Base-by-base conservation (phyloP, 2,888 invertebrate genomes). In the Acanthosepion pharaonis region DNA sequence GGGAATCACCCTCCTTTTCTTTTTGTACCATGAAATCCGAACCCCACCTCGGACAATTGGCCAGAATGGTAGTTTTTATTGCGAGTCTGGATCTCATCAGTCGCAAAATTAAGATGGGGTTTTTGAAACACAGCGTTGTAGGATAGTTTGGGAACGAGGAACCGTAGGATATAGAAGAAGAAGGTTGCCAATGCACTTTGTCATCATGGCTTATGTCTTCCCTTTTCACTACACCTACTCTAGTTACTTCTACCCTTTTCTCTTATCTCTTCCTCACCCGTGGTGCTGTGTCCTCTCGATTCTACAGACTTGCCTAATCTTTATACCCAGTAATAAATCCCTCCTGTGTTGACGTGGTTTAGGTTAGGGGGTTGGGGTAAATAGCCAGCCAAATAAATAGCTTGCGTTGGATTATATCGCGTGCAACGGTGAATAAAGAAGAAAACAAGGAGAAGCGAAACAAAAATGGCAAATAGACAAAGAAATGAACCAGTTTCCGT, bases 1-100 rank as follows among this genome's bases (percentile, higher is more conserved):
- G n/a, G 78, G n/a, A 33, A n/a, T n/a, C 15, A 5, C n/a, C n/a
- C n/a, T 33, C 15, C 78, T n/a, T 78, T n/a, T 78, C n/a, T 78
- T 78, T 78, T 78, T 78, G 78, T 78, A n/a, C 33, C n/a, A n/a
- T 23, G n/a, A 15, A 11, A n/a, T 11, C 78, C 78, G n/a, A 9
- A 78, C 78, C 15, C 11, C 78, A 78, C 18, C 78, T 78, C 78
- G 15, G n/a, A 78, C 78, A n/a, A 78, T 78, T 78, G 78, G n/a
- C n/a, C 78, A 78, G n/a, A 78, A 78, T 78, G n/a, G 78, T 78
- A n/a, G 78, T 78, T 78, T 78, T 78, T 78, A 78, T 78, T 78
- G n/a, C 78, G 18, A n/a, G 78, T 33, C 78, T 78, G 78, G 78
- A 78, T 33, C 33, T 78, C 78, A 78, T 78, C 78, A 78, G n/a